Evolutionary conservation across 2,888 invertebrate genomes (phyloP), one percentile per base, ranked within the genome.

Genomic region (Dermolepida albohirtum): DNA sequence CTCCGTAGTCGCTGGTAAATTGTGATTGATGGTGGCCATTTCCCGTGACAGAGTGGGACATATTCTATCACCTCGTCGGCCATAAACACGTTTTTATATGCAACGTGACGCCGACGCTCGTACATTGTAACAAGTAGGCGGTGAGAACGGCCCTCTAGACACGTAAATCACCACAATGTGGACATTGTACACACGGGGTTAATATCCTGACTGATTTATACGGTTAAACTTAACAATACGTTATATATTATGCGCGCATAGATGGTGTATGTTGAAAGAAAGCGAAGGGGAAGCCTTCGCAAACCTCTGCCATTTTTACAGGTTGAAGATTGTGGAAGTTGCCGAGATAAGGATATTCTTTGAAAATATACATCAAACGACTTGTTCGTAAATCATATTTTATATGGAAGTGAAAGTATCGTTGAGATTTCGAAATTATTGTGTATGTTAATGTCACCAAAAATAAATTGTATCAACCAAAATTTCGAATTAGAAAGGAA

Each of bases 121-220:
- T 76, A 79, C 77, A 78, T 78, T 79, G 80, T 80, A 80, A 78
- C 80, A 79, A 80, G 80, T 80, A 79, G 79, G 79, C 79, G 79
- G 79, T 72, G 78, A 77, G 78, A 80, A 81, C 77, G 78, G 80
- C 79, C 76, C 80, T 80, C 80, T 74, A 80, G 81, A 81, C 81
- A 77, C 80, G 80, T 82, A 82, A 82, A 82, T 82, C 81, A 81
- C 79, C 76, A 73, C 74, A 71, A 76, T 77, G 79, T 77, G 80
- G 81, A 81, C 82, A 81, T 79, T 81, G 79, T 79, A 81, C 81
- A 80, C 81, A 76, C 80, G 80, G 81, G 82, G 81, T 82, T 83
- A 82, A 83, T 82, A 82, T 81, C 79, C 78, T 77, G 76, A 78
- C 77, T 81, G 81, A 82, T 81, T 81, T 82, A 81, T 80, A 73